These are phyloP conservation scores for Bombus affinis DNA, from an alignment of 1,140 invertebrate species.

Conservation along the genomic window DNA sequence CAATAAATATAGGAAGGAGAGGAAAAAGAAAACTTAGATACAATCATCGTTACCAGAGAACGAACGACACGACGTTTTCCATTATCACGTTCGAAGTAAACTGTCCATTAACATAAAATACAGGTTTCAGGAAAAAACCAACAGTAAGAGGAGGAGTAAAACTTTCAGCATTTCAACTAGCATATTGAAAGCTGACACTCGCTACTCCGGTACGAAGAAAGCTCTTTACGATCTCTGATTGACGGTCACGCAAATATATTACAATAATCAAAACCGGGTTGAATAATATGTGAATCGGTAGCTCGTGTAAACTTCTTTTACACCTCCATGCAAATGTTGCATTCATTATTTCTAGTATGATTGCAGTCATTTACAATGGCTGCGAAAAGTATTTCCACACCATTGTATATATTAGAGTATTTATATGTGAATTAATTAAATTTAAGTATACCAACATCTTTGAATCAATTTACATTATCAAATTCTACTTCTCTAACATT, in stretches of 20 bases:
- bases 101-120: slow-evolving; percentile 17
- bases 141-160: background rate
- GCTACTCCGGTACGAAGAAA: background rate
- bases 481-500: background rate
- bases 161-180: background rate
- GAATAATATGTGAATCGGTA: background rate
- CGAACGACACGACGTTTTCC: background rate
- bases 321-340: background rate
- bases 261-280: slow-evolving; percentile 3
- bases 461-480: background rate
- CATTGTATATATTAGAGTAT: background rate
- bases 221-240: background rate
- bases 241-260: slow-evolving; percentile 8
- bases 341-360: background rate
- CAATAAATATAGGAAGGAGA: slow-evolving; percentile 32
- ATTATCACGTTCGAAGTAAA: background rate
- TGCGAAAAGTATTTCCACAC: background rate
- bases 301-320: background rate
- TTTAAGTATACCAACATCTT: background rate
- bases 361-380: background rate
- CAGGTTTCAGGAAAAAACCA: background rate
- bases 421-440: background rate
- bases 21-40: background rate
- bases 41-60: background rate
- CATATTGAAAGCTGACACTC: slow-evolving; percentile 8